phyloP scores from a whole-genome alignment of 53 echinoderm and acorn worm genomes.

The Paracentrotus lividus region DNA sequence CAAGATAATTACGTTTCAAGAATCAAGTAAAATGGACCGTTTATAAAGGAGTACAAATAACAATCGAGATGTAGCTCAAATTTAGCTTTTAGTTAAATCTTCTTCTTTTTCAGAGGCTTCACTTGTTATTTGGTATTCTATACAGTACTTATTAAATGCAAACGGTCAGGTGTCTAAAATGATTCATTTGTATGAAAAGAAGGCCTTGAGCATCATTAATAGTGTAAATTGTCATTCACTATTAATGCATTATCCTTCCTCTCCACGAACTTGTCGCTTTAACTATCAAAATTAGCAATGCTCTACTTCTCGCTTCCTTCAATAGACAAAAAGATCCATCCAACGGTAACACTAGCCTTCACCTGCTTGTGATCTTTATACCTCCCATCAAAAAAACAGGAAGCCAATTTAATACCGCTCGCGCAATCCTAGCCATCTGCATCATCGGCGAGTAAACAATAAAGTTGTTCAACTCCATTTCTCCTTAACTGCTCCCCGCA shows the following conservation, averaged over 20 bases:
- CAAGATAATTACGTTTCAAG: no score
- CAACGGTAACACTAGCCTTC: not conserved
- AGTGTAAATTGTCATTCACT: not conserved
- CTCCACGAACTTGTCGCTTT: not conserved
- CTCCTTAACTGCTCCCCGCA: constrained; percentile 35
- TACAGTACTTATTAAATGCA: no score
- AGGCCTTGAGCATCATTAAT: no score
- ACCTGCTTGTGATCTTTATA: not conserved
- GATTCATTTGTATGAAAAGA: no score
- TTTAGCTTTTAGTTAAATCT: no score
- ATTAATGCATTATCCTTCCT: not conserved
- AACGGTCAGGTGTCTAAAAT: no score
- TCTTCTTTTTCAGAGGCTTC: no score
- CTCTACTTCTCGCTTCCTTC: constrained; percentile 7
- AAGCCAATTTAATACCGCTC: constrained; percentile 2
- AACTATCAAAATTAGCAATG: not conserved
- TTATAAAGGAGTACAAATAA: no score
- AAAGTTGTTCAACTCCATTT: constrained; percentile 47
- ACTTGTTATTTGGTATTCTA: no score
- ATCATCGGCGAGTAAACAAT: constrained; percentile 35
- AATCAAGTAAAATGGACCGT: no score
- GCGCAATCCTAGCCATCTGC: constrained; percentile 11
- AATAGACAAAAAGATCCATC: not conserved
- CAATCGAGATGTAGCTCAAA: no score
- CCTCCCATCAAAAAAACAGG: constrained; percentile 49